Conservation (phyloP, 2,888 invertebrate genomes). For the Adelphocoris suturalis region DNA sequence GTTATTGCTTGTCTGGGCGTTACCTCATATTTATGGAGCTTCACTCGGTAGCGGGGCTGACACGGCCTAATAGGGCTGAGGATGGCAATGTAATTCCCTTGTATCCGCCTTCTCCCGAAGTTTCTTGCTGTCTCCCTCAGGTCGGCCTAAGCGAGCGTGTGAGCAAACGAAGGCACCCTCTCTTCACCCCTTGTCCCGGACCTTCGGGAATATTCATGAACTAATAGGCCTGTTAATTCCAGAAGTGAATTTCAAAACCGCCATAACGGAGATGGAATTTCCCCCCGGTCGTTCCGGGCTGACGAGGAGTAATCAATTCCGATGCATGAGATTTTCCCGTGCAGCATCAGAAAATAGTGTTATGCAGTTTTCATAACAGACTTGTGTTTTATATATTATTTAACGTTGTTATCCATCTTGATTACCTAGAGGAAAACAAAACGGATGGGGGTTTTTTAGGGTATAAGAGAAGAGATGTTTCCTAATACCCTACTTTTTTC, state of each 20-base stretch:
- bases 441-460: no score
- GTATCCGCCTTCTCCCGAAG: not conserved
- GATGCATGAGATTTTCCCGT: not conserved
- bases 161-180: constrained; percentile 24
- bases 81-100: constrained; percentile 31
- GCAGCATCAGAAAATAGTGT: not conserved
- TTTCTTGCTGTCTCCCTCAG: constrained; percentile 9
- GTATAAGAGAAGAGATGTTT: no score
- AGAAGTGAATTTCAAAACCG: constrained; percentile 65
- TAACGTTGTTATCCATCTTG: no score
- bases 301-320: constrained; percentile 11
- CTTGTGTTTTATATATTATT: no score
- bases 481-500: no score
- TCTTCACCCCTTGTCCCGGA: not conserved
- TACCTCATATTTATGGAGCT: not conserved
- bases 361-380: not conserved
- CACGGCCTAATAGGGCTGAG: constrained; percentile 1
- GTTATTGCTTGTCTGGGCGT: not conserved
- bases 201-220: constrained; percentile 65
- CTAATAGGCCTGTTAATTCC: constrained; percentile 61
- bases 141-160: constrained; percentile 22
- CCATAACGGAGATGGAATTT: constrained; percentile 41
- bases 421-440: no score
- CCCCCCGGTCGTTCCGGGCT: not conserved
- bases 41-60: not conserved